Percentiles rank a stretch among this genome's conserved stretches.
Evolutionary conservation across 1,140 invertebrate genomes (phyloP).

Genomic region (Aradophagus sp.): DNA sequence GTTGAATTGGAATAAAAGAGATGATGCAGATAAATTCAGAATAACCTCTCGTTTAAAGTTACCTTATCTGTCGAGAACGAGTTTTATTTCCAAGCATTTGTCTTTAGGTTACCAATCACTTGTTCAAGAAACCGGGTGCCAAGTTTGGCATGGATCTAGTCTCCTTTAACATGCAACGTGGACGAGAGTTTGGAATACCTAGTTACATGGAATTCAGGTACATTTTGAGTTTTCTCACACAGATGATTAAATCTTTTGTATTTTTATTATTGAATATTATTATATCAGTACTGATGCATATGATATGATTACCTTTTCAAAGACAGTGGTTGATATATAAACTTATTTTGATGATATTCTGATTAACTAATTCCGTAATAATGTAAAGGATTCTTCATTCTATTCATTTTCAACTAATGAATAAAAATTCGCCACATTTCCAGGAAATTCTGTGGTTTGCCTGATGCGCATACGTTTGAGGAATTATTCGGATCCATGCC

Average conservation of each 20-base stretch:
- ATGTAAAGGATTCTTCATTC: no score
- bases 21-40: slow-evolving; percentile 24
- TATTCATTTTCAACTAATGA: no score
- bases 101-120: slow-evolving; percentile 85
- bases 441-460: slow-evolving; percentile 92
- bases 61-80: slow-evolving; percentile 36
- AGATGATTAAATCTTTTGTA: no score
- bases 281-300: no score
- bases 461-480: slow-evolving; percentile 86
- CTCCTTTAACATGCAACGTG: slow-evolving; percentile 95
- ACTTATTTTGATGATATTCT: no score
- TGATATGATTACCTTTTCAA: no score
- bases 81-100: slow-evolving; percentile 44
- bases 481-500: slow-evolving; percentile 91
- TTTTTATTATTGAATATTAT: no score
- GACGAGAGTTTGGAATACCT: slow-evolving; percentile 92
- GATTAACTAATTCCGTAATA: no score
- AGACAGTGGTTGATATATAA: no score
- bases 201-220: slow-evolving; percentile 92
- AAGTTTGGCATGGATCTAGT: slow-evolving; percentile 93
- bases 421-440: no score
- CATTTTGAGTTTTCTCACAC: no score
- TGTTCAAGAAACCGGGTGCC: slow-evolving; percentile 91
- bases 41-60: slow-evolving; percentile 13
- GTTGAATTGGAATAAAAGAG: no score